Evolutionary conservation across 1,140 invertebrate species (phyloP), one percentile per base, ranked within the genome.

Genomic region (Hyposmocoma kahamanoa): DNA sequence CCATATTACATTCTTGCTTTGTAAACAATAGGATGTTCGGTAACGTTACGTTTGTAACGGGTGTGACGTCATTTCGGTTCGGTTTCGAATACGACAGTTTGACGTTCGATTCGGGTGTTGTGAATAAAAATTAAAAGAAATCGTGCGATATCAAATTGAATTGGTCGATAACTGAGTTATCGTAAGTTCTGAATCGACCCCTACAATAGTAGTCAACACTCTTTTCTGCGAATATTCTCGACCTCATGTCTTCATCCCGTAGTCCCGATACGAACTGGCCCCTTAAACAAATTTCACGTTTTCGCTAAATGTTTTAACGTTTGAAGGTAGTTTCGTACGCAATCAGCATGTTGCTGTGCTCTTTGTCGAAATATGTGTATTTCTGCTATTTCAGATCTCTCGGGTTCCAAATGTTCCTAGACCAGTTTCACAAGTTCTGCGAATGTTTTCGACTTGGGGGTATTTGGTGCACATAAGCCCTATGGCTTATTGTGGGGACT

Each of bases 331-430:
- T 3, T 10, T 9, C 39, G 5, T 8, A 50, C 24, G 10, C 13
- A 2, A 24, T 50, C 47, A 3, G 39, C 28, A 3, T 30, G 24
- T 13, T 3, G 8, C 18, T 43, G 39, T 17, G 1, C 19, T 41
- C 38, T 24, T 13, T 42, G 38, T 5, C 47, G 39, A 36, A 50
- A 50, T 8, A 43, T 6, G 15, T 50, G 39, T 20, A 39, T 30
- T 22, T 42, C 41, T 2, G 47, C 47, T 18, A 50, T 50, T n/a
- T 50, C 47, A 3, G 39, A 50, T 13, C 47, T 10, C 22, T 42
- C 5, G 3, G 47, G 30, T 13, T 50, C 39, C 15, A 43, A 24
- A 36, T 42, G 26, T 4, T n/a, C 2, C 9, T 42, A 32, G 0
- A 49, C 39, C 13, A 49, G 8, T 18, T 24, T 11, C n/a, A 21